phyloP scores from a whole-genome alignment of 2,797 vertebrate genomes.

The Anniella stebbinsi region DNA sequence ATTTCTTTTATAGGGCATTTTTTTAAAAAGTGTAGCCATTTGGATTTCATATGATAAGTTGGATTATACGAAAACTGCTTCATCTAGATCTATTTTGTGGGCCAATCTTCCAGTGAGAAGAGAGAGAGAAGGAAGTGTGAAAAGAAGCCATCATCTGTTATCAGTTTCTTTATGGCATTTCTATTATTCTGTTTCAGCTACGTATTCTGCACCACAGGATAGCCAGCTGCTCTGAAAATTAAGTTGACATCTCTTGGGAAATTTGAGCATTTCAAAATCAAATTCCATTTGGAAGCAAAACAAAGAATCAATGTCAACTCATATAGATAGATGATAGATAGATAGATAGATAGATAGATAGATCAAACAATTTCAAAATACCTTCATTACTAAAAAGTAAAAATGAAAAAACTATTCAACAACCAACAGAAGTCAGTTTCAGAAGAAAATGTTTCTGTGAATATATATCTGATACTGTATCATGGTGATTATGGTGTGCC shows the following conservation, averaged over 20 bases:
- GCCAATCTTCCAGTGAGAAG: slow-evolving; percentile 16
- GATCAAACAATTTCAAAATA: neutral
- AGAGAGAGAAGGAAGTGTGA: slow-evolving; percentile 2
- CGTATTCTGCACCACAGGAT: neutral
- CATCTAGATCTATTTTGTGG: slow-evolving; percentile 4
- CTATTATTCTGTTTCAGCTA: slow-evolving; percentile 7
- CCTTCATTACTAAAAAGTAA: neutral
- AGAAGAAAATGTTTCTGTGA: neutral
- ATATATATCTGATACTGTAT: neutral
- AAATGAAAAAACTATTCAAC: neutral
- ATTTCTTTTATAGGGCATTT: slow-evolving; percentile 6
- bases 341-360: too few relatives aligned
- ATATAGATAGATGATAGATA: neutral
- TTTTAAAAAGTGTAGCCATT: neutral
- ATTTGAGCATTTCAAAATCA: slow-evolving; percentile 7
- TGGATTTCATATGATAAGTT: neutral
- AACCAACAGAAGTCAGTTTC: neutral
- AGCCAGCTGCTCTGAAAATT: slow-evolving; percentile 21
- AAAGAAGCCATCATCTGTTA: neutral
- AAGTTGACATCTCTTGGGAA: slow-evolving; percentile 25
- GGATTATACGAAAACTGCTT: neutral
- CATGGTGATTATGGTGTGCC: neutral
- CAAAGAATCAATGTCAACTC: slow-evolving; percentile 17
- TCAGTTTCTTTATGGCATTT: slow-evolving; percentile 11
- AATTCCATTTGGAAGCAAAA: slow-evolving; percentile 8